phyloP scores from a whole-genome alignment of 2,888 invertebrate genomes.

The Rhynchonema sp. region DNA sequence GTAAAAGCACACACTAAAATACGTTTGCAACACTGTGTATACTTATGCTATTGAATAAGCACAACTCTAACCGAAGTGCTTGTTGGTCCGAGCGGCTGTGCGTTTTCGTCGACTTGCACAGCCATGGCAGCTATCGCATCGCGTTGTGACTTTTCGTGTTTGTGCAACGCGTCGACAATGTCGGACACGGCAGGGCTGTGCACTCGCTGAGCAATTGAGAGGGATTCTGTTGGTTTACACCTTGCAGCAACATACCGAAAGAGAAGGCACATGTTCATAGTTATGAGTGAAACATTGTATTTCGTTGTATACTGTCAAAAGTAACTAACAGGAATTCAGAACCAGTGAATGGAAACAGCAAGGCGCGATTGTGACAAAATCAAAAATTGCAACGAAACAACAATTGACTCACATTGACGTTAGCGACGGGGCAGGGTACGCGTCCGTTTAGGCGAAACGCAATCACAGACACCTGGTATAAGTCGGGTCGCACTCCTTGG shows the following conservation, averaged over 20 bases:
- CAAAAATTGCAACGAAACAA: too few species aligned
- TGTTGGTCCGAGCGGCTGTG: too few species aligned
- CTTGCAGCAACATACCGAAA: too few species aligned
- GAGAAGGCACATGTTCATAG: too few species aligned
- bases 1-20: too few species aligned
- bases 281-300: too few species aligned
- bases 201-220: not conserved
- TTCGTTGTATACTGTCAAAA: not conserved
- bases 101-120: too few species aligned
- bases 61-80: too few species aligned
- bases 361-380: too few species aligned
- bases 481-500: conserved; percentile 59
- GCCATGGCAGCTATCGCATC: not conserved
- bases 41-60: too few species aligned
- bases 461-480: conserved; percentile 37
- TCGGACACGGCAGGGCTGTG: not conserved
- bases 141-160: not conserved
- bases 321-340: not conserved
- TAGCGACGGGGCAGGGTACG: conserved; percentile 30
- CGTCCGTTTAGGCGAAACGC: conserved; percentile 31
- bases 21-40: too few species aligned
- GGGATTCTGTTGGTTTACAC: not conserved
- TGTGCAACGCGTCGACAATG: not conserved
- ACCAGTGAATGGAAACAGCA: too few species aligned
- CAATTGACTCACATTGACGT: conserved; percentile 31